Evolutionary conservation across 2,113 vertebrate genomes (phyloP), one percentile per base, ranked within the genome.

Genomic region (Chaetura pelagica): DNA sequence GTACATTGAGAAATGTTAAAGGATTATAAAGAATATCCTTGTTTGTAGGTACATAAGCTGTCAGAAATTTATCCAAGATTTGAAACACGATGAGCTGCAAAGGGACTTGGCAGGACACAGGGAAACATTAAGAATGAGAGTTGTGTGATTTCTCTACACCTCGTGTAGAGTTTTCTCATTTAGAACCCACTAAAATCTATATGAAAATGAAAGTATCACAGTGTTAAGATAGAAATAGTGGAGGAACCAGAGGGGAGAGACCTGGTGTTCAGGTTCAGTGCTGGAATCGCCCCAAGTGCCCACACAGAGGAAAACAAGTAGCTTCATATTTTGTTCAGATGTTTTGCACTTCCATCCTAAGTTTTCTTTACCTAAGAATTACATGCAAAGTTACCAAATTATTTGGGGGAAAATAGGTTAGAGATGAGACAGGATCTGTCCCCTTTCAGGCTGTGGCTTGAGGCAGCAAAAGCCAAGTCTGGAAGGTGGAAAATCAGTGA

Each of bases 81-180:
- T 66, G 21, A 19, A 42, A 19, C 24, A 15, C 17, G 23, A 38
- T 0, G 1, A 51, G 30, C 24, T 48, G 8, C 0, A 1, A 6
- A 5, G 21, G 30, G 3, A 71, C 42, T 1, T 1, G n/a, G 12
- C 15, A 14, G 6, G 24, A 9, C 26, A 35, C 14, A 40, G 29
- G 29, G 34, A 67, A 67, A 18, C 20, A 59, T 3, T 10, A 82
- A 42, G 38, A 75, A 35, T 15, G 22, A 30, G 15, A 27, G 19
- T 35, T 20, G 23, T 38, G 11, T 30, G 4, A 26, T 49, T 73
- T 67, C 32, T 73, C 15, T 20, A 4, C 12, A 30, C 4, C 11
- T 64, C 1, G 1, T 46, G 14, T 20, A 42, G 20, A 20, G 4
- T 40, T 61, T 88, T 67, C 6, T 40, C 23, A 30, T 49, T 49